phyloP scores from a whole-genome alignment of 2,113 vertebrate genomes.

The Kryptolebias marmoratus region DNA sequence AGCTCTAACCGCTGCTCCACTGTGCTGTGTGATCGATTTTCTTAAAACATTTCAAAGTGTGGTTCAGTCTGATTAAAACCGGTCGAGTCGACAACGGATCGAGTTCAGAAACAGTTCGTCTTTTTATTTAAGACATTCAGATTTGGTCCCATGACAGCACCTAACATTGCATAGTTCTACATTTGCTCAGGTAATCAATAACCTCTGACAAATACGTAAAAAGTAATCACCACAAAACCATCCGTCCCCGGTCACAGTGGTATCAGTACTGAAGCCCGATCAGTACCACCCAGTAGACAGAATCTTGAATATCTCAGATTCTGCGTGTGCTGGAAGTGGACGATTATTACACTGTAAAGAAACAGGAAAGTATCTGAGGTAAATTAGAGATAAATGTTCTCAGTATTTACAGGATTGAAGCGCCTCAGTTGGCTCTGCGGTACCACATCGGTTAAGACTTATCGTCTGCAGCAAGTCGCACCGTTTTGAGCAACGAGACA shows the following conservation, averaged over 20 bases:
- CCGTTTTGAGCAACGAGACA: background rate
- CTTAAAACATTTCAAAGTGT: background rate
- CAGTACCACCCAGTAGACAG: background rate
- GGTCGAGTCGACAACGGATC: slow-evolving; percentile 6
- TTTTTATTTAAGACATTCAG: slow-evolving; percentile 64
- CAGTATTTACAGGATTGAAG: slow-evolving; percentile 8
- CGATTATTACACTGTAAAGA: slow-evolving; percentile 1
- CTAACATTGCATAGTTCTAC: slow-evolving; percentile 16
- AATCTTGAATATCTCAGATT: background rate
- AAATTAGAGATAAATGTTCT: slow-evolving; percentile 18
- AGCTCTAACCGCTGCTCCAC: too few species aligned
- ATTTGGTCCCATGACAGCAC: slow-evolving; percentile 45
- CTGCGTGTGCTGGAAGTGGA: background rate
- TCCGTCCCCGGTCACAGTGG: slow-evolving; percentile 30
- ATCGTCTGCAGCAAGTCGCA: background rate
- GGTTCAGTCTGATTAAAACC: background rate
- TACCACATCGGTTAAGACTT: background rate
- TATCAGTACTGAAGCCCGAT: slow-evolving; percentile 14
- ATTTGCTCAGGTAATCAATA: slow-evolving; percentile 13
- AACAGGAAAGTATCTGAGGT: slow-evolving; percentile 34
- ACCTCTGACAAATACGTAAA: slow-evolving; percentile 13
- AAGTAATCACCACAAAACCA: slow-evolving; percentile 24
- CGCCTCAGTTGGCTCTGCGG: background rate
- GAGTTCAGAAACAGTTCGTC: background rate
- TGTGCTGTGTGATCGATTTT: background rate